Conservation (phyloP, 2,113 vertebrate genomes). For the Austrofundulus limnaeus region DNA sequence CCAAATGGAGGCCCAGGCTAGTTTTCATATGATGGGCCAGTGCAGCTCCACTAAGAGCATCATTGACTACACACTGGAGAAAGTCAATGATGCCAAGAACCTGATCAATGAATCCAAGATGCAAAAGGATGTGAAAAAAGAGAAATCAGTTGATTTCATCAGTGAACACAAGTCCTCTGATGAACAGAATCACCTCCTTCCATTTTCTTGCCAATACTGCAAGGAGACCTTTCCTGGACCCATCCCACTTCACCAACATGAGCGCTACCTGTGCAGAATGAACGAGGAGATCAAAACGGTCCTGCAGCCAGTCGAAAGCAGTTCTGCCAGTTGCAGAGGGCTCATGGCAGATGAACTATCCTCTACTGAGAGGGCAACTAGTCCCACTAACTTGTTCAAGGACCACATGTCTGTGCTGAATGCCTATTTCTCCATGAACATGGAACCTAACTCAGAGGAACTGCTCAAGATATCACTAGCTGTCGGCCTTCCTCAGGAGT, state of each 20-base stretch:
- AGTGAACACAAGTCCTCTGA: conserved; percentile 87
- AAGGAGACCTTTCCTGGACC: conserved; percentile 93
- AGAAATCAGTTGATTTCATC: conserved; percentile 85
- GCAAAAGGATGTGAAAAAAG: conserved; percentile 88
- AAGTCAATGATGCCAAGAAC: conserved; percentile 95
- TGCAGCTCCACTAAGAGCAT: conserved; percentile 94
- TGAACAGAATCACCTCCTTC: conserved; percentile 84
- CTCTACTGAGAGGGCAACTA: conserved; percentile 85
- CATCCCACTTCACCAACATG: conserved; percentile 96
- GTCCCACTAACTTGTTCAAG: conserved; percentile 89
- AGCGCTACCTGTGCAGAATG: conserved; percentile 97
- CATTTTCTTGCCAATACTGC: conserved; percentile 95
- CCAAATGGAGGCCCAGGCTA: conserved; percentile 84
- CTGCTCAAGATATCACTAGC: conserved; percentile 96
- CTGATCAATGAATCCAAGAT: conserved; percentile 90
- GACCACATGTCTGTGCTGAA: conserved; percentile 95
- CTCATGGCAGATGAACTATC: conserved; percentile 81
- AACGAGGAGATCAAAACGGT: conserved; percentile 96
- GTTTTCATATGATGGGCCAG: conserved; percentile 87
- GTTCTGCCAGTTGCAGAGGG: conserved; percentile 81
- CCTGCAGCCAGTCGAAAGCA: conserved; percentile 87
- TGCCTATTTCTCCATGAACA: conserved; percentile 96
- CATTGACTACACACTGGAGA: conserved; percentile 94
- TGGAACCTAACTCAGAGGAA: conserved; percentile 95
- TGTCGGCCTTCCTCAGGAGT: conserved; percentile 94